phyloP scores from a whole-genome alignment of 2,113 vertebrate genomes.

The Martes martes region DNA sequence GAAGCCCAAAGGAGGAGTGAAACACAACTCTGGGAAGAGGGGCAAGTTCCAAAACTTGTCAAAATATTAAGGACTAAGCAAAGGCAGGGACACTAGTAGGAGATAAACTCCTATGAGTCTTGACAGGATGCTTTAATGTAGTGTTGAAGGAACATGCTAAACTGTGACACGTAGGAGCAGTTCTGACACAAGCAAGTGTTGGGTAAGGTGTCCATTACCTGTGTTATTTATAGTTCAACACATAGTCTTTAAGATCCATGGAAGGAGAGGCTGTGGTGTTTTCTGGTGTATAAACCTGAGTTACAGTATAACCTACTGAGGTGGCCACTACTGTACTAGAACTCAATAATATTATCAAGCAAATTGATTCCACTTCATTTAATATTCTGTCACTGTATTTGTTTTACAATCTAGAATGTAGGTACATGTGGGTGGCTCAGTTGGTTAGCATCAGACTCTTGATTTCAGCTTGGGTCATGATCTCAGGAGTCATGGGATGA shows the following conservation, averaged over 20 bases:
- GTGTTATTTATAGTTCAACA: not conserved
- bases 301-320: not conserved
- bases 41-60: not conserved
- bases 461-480: no score
- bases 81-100: not conserved
- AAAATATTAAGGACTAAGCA: not conserved
- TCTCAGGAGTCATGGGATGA: no score
- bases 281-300: not conserved
- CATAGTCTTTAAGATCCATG: not conserved
- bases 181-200: not conserved
- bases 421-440: not conserved
- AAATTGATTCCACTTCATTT: slow-evolving; percentile 17
- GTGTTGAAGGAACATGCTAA: not conserved
- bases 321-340: not conserved
- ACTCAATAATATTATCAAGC: slow-evolving; percentile 41
- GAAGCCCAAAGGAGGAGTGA: not conserved
- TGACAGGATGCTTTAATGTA: not conserved
- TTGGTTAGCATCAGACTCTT: not conserved
- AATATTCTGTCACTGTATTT: slow-evolving; percentile 10
- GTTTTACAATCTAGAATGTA: not conserved
- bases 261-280: not conserved
- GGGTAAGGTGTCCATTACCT: not conserved
- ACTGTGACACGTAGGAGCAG: not conserved
- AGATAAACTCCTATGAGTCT: not conserved
- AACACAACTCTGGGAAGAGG: not conserved